Evolutionary conservation across 30 jellyfish, hydroid and myxozoan genomes (phyloP).

Genomic region (Mastigias papua): DNA sequence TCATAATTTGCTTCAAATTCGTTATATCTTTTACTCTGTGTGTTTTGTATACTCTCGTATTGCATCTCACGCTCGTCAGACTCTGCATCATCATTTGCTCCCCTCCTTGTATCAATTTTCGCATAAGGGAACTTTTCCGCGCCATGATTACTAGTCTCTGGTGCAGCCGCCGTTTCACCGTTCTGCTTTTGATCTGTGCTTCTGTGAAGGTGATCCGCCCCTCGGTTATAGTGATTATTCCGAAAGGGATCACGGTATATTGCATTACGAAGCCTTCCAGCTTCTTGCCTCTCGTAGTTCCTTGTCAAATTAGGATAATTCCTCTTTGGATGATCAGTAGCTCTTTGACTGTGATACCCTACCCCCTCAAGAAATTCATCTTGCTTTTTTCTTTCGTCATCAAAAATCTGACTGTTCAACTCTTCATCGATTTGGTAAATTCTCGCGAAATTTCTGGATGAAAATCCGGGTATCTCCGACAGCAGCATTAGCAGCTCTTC

Average conservation of each 20-base stretch:
- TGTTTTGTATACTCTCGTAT: not conserved
- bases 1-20: not conserved
- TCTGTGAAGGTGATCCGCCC: not conserved
- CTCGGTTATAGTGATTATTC: not conserved
- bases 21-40: not conserved
- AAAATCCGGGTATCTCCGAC: conserved; percentile 7
- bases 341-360: not conserved
- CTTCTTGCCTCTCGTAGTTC: not conserved
- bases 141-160: not conserved
- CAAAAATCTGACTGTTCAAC: not conserved
- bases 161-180: not conserved
- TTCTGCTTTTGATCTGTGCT: not conserved
- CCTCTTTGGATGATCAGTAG: not conserved
- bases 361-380: too few relatives aligned
- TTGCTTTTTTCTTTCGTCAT: too few relatives aligned
- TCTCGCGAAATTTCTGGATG: not conserved
- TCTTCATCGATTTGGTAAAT: not conserved
- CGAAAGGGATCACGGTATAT: not conserved
- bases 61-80: not conserved
- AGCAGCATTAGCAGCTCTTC: conserved; percentile 36
- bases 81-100: not conserved
- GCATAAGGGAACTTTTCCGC: not conserved
- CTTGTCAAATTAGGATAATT: not conserved
- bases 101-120: not conserved
- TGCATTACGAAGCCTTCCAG: not conserved